Evolutionary conservation across 1,140 invertebrate species (phyloP).

Genomic region (Dufourea novaeangliae): DNA sequence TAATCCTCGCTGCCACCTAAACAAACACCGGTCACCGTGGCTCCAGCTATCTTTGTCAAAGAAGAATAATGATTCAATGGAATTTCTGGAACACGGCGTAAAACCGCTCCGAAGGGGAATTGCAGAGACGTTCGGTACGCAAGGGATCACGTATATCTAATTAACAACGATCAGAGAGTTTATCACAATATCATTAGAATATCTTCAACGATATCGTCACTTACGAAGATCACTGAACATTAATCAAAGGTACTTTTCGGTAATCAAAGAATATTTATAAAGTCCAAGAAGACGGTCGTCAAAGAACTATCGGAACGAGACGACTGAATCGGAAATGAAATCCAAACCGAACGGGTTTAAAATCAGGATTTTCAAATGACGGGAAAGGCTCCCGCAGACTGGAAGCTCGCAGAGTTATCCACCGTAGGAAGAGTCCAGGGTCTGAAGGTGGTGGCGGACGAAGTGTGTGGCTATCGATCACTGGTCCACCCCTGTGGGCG

Average conservation of each 20-base stretch:
- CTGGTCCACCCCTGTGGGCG: conserved; percentile 68
- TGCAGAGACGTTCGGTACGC: background rate
- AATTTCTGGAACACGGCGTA: conserved; percentile 21
- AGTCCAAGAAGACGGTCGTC: no score
- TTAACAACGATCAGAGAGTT: background rate
- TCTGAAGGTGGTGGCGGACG: conserved; percentile 65
- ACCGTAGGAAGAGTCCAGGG: conserved; percentile 65
- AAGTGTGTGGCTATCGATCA: conserved; percentile 75
- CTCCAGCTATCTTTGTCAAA: conserved; percentile 35
- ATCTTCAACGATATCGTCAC: no score
- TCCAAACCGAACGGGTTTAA: conserved; percentile 19
- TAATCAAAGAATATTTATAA: no score
- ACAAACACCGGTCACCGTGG: conserved; percentile 51
- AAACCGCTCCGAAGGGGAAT: conserved; percentile 14
- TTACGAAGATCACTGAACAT: no score
- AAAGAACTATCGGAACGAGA: background rate
- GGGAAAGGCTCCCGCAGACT: conserved; percentile 10
- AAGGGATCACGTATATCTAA: conserved; percentile 12
- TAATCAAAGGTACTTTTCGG: no score
- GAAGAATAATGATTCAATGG: conserved; percentile 53
- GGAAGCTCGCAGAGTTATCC: conserved; percentile 50
- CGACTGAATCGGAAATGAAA: background rate
- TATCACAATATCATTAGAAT: no score
- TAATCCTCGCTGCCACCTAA: conserved; percentile 59
- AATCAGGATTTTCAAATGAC: conserved; percentile 27